Conservation (phyloP, 2,888 invertebrate genomes). For the Glyphotaelius pellucidus region DNA sequence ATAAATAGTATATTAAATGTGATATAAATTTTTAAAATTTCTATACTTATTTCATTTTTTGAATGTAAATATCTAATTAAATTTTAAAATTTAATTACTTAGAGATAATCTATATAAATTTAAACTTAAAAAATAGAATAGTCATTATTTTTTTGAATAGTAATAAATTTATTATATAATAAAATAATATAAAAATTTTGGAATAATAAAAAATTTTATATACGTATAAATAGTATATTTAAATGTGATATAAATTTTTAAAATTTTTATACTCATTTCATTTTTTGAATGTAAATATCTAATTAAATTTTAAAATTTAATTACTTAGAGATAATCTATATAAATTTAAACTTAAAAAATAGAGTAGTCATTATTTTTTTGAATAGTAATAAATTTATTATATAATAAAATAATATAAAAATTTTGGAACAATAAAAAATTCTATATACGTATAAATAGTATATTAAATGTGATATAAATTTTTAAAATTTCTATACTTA, state of each 20-base stretch:
- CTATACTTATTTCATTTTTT: too few species aligned
- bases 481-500: background rate
- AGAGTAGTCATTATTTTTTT: background rate
- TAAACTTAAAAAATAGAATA: too few species aligned
- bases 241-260: background rate
- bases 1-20: too few species aligned
- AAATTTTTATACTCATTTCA: background rate
- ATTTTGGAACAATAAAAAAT: background rate
- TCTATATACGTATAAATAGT: background rate
- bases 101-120: too few species aligned
- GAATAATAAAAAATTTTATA: too few species aligned
- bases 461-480: background rate
- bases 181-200: too few species aligned
- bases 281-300: background rate
- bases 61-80: too few species aligned
- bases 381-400: too few species aligned
- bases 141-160: too few species aligned
- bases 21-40: too few species aligned
- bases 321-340: background rate
- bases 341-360: slow-evolving; percentile 21
- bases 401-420: background rate
- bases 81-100: too few species aligned
- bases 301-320: background rate
- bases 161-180: too few species aligned
- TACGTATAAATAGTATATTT: background rate